Evolutionary conservation across 2,113 vertebrate species (phyloP), one percentile per base, ranked within the genome.

Genomic region (Amphiprion ocellaris): DNA sequence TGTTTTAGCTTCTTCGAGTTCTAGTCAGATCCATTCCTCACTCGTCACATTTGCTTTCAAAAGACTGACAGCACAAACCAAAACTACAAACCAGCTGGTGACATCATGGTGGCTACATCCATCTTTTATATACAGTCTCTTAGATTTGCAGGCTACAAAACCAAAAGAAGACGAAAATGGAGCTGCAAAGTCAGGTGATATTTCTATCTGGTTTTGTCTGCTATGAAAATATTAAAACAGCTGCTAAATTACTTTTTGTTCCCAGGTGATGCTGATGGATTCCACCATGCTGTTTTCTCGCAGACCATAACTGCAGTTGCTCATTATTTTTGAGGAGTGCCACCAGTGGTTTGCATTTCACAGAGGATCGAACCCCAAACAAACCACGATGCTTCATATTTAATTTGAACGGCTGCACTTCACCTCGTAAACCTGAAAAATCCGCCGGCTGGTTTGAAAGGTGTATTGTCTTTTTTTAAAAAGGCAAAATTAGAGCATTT

Each of bases 201-300:
- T n/a, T 47, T 33, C 46, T 54, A 5, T 2, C 23, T 53, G 37
- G 39, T 21, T 58, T 69, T 66, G 46, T 44, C 41, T 4, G 12
- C 41, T 44, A 14, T 44, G 12, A 44, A 44, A 44, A 44, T 15
- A 15, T 44, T 47, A 30, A 0, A 5, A 50, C 44, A 46, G 50
- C 16, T 58, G 17, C 0, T 69, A 11, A 41, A 56, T 24, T 16
- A 59, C 41, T 44, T 2, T 12, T 44, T 26, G 26, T 26, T 26
- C 15, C 3, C 41, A 44, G 14, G 33, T 56, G 9, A 50, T 62
- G 52, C 0, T 46, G 64, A 60, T 39, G 44, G 9, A 26, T 70
- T 9, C 47, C 0, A 0, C 17, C 0, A 15, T 24, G 1, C 9
- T 3, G 0, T 28, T 28, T 49, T 39, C 52, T 44, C 16, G 2